phyloP scores from a whole-genome alignment of 2,888 invertebrate genomes.

The Drosophila meridiana region DNA sequence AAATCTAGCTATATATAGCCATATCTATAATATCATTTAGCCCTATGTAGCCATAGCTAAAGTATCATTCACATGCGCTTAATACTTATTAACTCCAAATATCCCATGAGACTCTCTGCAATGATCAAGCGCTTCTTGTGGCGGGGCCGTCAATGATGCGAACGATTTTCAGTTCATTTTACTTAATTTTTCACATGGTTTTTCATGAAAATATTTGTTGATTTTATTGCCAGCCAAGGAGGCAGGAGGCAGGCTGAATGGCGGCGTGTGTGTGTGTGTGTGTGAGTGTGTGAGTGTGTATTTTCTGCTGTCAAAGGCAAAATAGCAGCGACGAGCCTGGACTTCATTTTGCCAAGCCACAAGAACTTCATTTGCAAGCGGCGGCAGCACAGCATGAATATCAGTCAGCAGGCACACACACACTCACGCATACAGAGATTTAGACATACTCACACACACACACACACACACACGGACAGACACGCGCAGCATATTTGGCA shows the following conservation, averaged over 20 bases:
- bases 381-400: conserved; percentile 45
- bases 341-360: conserved; percentile 71
- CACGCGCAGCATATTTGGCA: conserved; percentile 39
- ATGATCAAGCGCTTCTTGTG: neutral
- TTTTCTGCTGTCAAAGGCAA: conserved; percentile 63
- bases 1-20: too few species aligned
- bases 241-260: conserved; percentile 1
- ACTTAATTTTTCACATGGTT: conserved; percentile 32
- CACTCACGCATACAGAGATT: conserved; percentile 16
- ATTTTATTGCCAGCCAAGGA: conserved; percentile 30
- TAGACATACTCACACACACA: conserved; percentile 5
- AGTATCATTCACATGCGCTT: neutral
- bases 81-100: neutral
- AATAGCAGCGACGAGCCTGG: conserved; percentile 51
- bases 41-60: too few species aligned
- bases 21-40: too few species aligned
- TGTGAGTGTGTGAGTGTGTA: conserved; percentile 8
- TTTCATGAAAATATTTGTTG: conserved; percentile 30
- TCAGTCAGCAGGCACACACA: conserved; percentile 39
- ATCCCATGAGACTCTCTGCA: neutral
- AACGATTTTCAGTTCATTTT: conserved; percentile 14
- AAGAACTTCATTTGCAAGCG: conserved; percentile 74
- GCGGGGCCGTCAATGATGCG: neutral
- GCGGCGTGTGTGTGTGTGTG: conserved; percentile 6
- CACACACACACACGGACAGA: conserved; percentile 8